Percentiles rank a stretch among this genome's conserved stretches.
phyloP scores from a whole-genome alignment of 64 coral and sea anemone species.

The Stichodactyla helianthus region DNA sequence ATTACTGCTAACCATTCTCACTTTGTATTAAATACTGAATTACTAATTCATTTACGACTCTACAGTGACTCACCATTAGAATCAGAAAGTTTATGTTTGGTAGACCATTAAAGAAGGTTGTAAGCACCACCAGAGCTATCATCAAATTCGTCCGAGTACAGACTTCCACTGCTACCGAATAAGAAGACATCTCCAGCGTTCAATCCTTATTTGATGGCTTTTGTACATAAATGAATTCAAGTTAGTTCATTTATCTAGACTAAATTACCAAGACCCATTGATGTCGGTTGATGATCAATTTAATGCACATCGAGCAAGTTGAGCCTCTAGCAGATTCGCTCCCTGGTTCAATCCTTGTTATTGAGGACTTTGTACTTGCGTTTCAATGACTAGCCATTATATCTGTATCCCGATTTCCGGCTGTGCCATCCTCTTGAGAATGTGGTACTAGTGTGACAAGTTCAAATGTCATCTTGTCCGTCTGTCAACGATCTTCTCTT shows the following conservation, averaged over 20 bases:
- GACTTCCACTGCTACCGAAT: neutral
- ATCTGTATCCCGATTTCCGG: neutral
- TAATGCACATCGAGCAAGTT: too few species aligned
- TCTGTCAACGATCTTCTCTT: neutral
- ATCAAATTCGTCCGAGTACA: neutral
- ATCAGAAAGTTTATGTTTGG: neutral
- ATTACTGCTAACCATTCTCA: neutral
- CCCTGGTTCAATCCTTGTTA: neutral
- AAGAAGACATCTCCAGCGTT: neutral
- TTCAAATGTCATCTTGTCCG: neutral
- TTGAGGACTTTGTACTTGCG: neutral
- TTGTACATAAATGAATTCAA: neutral
- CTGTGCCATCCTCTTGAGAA: neutral
- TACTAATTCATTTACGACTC: too few species aligned
- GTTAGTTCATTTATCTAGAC: too few species aligned
- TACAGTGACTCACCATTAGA: neutral
- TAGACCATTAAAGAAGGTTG: neutral
- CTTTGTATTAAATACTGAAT: too few species aligned
- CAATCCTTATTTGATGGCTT: neutral
- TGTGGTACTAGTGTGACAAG: neutral
- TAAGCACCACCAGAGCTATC: neutral
- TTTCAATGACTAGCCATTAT: neutral
- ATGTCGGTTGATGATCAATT: too few species aligned
- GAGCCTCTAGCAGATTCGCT: too few species aligned
- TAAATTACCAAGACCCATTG: too few species aligned